Evolutionary conservation across 1,140 invertebrate genomes (phyloP).

Genomic region (Solen grandis): DNA sequence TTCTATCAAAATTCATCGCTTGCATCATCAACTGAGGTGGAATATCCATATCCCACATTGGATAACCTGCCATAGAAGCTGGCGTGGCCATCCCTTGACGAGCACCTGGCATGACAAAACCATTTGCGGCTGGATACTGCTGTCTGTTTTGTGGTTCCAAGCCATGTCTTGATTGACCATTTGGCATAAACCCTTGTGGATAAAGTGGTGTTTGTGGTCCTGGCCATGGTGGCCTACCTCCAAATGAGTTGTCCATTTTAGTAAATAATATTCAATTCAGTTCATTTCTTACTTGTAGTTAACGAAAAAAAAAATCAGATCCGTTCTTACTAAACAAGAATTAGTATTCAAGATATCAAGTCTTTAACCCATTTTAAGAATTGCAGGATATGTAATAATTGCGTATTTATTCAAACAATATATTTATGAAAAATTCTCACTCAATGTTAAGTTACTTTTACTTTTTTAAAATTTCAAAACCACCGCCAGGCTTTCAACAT

Average conservation of each 20-base stretch:
- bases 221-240: conserved; percentile 27
- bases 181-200: neutral
- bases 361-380: conserved; percentile 23
- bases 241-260: conserved; percentile 37
- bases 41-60: conserved; percentile 48
- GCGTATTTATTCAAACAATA: neutral
- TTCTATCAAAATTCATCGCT: conserved; percentile 47
- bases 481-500: conserved; percentile 23
- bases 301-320: neutral
- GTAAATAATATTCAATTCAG: neutral
- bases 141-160: neutral
- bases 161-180: neutral
- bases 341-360: no score
- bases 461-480: conserved; percentile 4
- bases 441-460: neutral
- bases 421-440: neutral
- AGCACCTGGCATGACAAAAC: conserved; percentile 1
- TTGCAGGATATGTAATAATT: no score
- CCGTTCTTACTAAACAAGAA: neutral
- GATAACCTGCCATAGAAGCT: conserved; percentile 22
- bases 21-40: conserved; percentile 57
- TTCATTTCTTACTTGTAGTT: neutral
- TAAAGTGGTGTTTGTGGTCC: neutral
- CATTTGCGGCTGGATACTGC: conserved; percentile 24
- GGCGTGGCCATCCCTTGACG: conserved; percentile 19